These are phyloP conservation scores for Catonia carolina DNA, from an alignment of 2,888 invertebrate species.

Conservation along the genomic window DNA sequence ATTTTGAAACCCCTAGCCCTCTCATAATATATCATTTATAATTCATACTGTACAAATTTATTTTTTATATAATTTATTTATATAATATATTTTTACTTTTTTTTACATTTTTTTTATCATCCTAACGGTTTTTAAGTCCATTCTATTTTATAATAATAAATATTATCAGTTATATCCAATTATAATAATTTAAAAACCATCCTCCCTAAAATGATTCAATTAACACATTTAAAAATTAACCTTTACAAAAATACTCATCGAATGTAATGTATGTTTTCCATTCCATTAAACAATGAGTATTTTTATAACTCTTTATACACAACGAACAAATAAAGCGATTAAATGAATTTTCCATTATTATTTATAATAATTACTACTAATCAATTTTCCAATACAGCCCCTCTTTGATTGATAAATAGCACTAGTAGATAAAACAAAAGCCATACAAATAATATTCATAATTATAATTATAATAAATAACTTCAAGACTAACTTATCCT, in stretches of 20 bases:
- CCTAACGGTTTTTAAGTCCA: slow-evolving; percentile 5
- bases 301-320: slow-evolving; percentile 14
- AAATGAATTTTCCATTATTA: slow-evolving; percentile 18
- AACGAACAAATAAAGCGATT: slow-evolving; percentile 27
- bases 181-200: slow-evolving; percentile 5
- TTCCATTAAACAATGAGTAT: too few species aligned
- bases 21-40: slow-evolving; percentile 8
- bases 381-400: slow-evolving; percentile 16
- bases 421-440: slow-evolving; percentile 25
- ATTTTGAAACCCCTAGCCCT: slow-evolving; percentile 21
- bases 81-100: slow-evolving; percentile 16
- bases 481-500: neutral
- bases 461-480: too few species aligned
- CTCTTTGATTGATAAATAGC: slow-evolving; percentile 22
- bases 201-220: slow-evolving; percentile 13
- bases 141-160: slow-evolving; percentile 15
- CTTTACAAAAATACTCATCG: slow-evolving; percentile 20
- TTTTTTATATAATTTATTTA: slow-evolving; percentile 17
- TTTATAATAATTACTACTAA: slow-evolving; percentile 10
- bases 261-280: too few species aligned
- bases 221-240: slow-evolving; percentile 25
- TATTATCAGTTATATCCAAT: slow-evolving; percentile 9
- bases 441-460: slow-evolving; percentile 9
- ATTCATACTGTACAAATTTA: slow-evolving; percentile 23
- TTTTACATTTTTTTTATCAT: neutral